phyloP scores from a whole-genome alignment of 2,113 vertebrate species.

The Oncorhynchus nerka region DNA sequence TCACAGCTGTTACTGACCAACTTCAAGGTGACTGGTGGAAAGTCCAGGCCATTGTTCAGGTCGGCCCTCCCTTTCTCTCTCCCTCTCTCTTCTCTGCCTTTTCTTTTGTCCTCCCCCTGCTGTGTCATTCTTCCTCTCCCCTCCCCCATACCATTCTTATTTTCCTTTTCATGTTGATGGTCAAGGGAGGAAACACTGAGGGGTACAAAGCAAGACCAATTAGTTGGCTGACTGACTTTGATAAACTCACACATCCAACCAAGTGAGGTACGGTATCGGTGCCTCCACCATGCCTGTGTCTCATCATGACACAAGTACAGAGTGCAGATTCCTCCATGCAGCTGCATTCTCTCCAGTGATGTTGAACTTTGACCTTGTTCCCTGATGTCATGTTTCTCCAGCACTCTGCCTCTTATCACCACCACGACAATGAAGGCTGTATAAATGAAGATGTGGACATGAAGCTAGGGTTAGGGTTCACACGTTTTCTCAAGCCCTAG shows the following conservation, averaged over 20 bases:
- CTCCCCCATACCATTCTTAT: slow-evolving; percentile 15
- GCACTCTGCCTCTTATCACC: slow-evolving; percentile 26
- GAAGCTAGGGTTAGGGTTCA: too few relatives aligned
- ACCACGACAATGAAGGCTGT: slow-evolving; percentile 13
- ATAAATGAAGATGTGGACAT: too few relatives aligned
- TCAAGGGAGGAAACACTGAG: background rate
- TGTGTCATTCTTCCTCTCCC: slow-evolving; percentile 29
- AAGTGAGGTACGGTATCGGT: background rate
- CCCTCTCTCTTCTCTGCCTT: slow-evolving; percentile 42
- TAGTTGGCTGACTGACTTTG: too few relatives aligned
- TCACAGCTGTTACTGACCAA: slow-evolving; percentile 70
- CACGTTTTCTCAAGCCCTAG: too few relatives aligned
- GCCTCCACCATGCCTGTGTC: slow-evolving; percentile 21
- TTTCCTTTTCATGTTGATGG: background rate
- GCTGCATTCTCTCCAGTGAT: slow-evolving; percentile 10
- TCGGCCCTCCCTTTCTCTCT: slow-evolving; percentile 25
- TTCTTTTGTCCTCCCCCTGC: slow-evolving; percentile 23
- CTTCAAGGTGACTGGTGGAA: slow-evolving; percentile 70
- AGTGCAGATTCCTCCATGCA: background rate
- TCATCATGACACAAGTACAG: slow-evolving; percentile 26
- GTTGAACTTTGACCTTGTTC: slow-evolving; percentile 35
- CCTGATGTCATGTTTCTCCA: slow-evolving; percentile 11
- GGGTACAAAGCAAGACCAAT: too few relatives aligned
- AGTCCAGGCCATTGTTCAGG: slow-evolving; percentile 44
- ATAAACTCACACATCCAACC: too few relatives aligned